Evolutionary conservation across 2,113 vertebrate species (phyloP).

Genomic region (Platysteira castanea): DNA sequence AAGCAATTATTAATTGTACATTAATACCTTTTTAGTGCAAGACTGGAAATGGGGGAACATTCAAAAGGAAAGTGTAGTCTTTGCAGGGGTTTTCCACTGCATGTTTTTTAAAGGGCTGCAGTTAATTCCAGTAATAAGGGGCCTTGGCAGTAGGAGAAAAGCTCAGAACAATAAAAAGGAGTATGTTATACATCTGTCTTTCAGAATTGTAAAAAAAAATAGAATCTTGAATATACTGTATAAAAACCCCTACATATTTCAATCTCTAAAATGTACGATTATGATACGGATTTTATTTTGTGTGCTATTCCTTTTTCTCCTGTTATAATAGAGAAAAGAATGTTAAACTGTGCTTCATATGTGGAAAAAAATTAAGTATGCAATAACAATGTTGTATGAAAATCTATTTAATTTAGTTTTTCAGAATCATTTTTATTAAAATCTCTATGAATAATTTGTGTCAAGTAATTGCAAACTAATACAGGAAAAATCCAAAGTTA

Average conservation of each 20-base stretch:
- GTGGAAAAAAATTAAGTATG: not conserved
- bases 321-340: not conserved
- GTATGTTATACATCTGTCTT: not conserved
- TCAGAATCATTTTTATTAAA: not conserved
- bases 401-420: not conserved
- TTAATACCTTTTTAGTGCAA: not conserved
- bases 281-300: not conserved
- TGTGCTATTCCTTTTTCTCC: not conserved
- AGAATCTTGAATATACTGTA: not conserved
- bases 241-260: not conserved
- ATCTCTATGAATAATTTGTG: not conserved
- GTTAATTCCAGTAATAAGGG: not conserved
- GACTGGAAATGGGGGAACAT: not conserved
- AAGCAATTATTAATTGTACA: not conserved
- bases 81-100: not conserved
- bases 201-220: not conserved
- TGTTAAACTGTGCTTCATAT: not conserved
- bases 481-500: not conserved
- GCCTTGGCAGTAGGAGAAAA: not conserved
- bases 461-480: not conserved
- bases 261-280: not conserved
- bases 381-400: not conserved
- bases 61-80: not conserved
- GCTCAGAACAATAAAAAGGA: not conserved
- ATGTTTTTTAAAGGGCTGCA: not conserved